Evolutionary conservation across 2,113 vertebrate genomes (phyloP).

Genomic region (Labeo rohita): DNA sequence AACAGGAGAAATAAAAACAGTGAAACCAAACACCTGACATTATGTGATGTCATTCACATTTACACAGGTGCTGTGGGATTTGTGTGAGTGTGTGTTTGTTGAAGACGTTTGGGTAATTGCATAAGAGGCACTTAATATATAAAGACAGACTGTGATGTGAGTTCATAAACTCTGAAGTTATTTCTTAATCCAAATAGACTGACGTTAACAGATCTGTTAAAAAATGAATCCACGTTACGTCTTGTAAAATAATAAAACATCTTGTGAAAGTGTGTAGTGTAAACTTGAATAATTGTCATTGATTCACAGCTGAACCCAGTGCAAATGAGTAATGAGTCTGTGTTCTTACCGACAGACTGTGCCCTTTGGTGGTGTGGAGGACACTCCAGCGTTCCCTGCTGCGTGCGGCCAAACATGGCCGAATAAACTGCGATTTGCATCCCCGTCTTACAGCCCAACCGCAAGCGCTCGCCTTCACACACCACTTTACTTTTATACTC

Average conservation of each 20-base stretch:
- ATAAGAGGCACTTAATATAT: neutral
- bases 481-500: slow-evolving; percentile 90
- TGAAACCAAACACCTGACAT: slow-evolving; percentile 20
- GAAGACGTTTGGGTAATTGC: neutral
- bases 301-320: neutral
- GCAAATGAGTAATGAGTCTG: neutral
- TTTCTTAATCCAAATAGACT: neutral
- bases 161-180: neutral
- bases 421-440: slow-evolving; percentile 89
- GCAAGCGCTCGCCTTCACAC: slow-evolving; percentile 87
- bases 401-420: slow-evolving; percentile 84
- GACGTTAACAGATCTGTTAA: neutral
- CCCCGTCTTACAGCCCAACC: slow-evolving; percentile 85
- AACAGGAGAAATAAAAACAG: neutral
- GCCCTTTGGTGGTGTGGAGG: slow-evolving; percentile 78
- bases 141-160: neutral
- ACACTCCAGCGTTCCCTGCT: slow-evolving; percentile 84
- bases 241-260: too few species aligned
- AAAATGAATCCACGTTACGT: too few species aligned
- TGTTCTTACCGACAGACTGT: slow-evolving; percentile 79
- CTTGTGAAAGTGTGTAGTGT: too few species aligned
- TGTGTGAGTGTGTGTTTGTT: slow-evolving; percentile 14
- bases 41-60: neutral
- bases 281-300: neutral
- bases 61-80: slow-evolving; percentile 31